These are phyloP conservation scores for Melanchra persicariae DNA, from an alignment of 2,888 invertebrate species.

Conservation along the genomic window DNA sequence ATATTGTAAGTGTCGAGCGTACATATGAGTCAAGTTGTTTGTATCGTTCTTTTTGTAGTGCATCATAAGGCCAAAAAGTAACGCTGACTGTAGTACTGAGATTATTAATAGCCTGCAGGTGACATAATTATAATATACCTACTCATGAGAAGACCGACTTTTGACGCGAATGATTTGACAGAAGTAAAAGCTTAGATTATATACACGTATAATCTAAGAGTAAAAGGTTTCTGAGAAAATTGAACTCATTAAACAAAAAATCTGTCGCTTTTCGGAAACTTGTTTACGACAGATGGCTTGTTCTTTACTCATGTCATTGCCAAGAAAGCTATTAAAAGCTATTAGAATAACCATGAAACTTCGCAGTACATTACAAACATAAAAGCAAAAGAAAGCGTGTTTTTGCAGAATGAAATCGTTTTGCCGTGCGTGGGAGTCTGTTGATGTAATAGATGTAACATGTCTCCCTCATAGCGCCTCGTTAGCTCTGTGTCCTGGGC, in stretches of 20 bases:
- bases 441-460: neutral
- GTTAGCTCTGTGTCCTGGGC: conserved; percentile 12
- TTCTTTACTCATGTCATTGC: neutral
- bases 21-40: no score
- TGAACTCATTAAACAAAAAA: conserved; percentile 16
- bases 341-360: conserved; percentile 5
- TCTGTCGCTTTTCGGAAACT: neutral
- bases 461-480: conserved; percentile 8
- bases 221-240: conserved; percentile 1
- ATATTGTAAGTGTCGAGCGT: neutral
- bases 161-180: no score
- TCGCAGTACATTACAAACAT: neutral
- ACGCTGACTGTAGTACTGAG: neutral
- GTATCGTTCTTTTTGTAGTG: neutral
- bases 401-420: neutral
- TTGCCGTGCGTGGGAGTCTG: neutral
- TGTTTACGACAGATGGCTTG: neutral
- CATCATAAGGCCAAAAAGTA: no score
- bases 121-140: no score
- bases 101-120: no score
- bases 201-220: no score
- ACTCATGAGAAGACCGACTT: no score
- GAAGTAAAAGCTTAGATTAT: no score
- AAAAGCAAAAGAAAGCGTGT: neutral
- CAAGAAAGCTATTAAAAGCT: neutral